Percentiles rank a stretch among this genome's conserved stretches.
Evolutionary conservation across 1,140 invertebrate genomes (phyloP).

Genomic region (Tetramorium simillimum): DNA sequence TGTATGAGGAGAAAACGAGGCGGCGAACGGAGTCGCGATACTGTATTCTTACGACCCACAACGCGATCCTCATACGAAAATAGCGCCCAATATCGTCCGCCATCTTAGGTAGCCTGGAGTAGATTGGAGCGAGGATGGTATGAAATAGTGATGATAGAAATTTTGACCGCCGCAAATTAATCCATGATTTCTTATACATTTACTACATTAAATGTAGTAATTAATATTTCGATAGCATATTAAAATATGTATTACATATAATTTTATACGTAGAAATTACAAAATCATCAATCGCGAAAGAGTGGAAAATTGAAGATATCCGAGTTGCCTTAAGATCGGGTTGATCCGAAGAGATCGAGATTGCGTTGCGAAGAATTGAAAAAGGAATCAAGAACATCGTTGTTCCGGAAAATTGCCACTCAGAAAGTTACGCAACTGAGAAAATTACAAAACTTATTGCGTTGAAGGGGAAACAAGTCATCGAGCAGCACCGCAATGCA

Average conservation of each 20-base stretch:
- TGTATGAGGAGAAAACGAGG: slow-evolving; percentile 62
- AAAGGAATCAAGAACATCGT: slow-evolving; percentile 21
- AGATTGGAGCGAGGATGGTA: neutral
- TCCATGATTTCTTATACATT: neutral
- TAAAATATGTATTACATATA: neutral
- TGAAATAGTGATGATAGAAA: neutral
- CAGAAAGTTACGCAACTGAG: slow-evolving; percentile 67
- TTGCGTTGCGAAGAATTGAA: slow-evolving; percentile 21
- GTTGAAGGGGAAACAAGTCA: slow-evolving; percentile 60
- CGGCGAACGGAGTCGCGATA: slow-evolving; percentile 59
- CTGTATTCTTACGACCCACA: slow-evolving; percentile 50
- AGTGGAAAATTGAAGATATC: neutral
- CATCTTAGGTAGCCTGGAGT: neutral
- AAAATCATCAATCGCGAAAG: neutral
- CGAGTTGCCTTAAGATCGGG: neutral
- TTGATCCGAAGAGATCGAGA: slow-evolving; percentile 23
- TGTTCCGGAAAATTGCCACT: slow-evolving; percentile 65
- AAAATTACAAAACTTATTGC: slow-evolving; percentile 70
- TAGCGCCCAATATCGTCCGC: slow-evolving; percentile 20
- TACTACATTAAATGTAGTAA: neutral
- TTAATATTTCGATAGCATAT: neutral
- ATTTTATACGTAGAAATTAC: neutral
- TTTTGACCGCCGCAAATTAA: neutral
- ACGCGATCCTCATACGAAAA: slow-evolving; percentile 46
- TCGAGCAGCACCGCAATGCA: slow-evolving; percentile 59